Base-by-base conservation (phyloP, 2,113 vertebrate species). In the Hydropotes inermis region DNA sequence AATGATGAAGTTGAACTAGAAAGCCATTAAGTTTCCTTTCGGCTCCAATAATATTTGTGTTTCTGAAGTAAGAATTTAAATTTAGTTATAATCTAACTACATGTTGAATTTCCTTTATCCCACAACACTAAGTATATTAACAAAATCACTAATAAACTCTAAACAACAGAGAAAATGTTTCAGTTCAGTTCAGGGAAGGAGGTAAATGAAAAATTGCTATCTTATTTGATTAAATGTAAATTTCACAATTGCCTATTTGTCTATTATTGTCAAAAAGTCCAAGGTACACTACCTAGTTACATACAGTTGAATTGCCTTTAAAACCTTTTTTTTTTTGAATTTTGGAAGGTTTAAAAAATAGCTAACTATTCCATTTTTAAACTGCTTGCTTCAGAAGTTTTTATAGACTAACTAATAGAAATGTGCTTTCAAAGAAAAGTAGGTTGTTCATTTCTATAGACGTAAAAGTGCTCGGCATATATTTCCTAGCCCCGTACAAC, bases 391-490 rank as follows among this genome's bases (percentile, higher is more conserved):
- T 96, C 83, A 30, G 10, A 92, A 60, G 2, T 28, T 95, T 95
- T 88, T 92, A 60, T 58, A 79, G 28, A 92, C 78, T 93, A 92
- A 30, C 82, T 91, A 87, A 95, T 21, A 85, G 61, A 90, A 79
- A 87, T 55, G 23, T 82, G 23, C 92, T 94, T 97, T 95, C 78
- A 96, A 86, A 88, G 43, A 95, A 81, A 83, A 55, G 30, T 91
- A 57, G 43, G 21, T 91, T 30, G 17, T 67, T 95, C 89, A 5
- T 55, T 67, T 25, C 85, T 61, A 74, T 89, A 82, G 76, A 57
- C 58, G 45, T 93, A 79, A 92, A 96, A 95, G 5, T 84, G 21
- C 1, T 93, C 27, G 55, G 2, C 39, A n/a, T 60, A 9, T 27
- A 85, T 55, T 39, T 52, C 83, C 54, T 33, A 58, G 52, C 23